Evolutionary conservation across 2,113 vertebrate genomes (phyloP), one percentile per base, ranked within the genome.

Genomic region (Ciconia stormi): DNA sequence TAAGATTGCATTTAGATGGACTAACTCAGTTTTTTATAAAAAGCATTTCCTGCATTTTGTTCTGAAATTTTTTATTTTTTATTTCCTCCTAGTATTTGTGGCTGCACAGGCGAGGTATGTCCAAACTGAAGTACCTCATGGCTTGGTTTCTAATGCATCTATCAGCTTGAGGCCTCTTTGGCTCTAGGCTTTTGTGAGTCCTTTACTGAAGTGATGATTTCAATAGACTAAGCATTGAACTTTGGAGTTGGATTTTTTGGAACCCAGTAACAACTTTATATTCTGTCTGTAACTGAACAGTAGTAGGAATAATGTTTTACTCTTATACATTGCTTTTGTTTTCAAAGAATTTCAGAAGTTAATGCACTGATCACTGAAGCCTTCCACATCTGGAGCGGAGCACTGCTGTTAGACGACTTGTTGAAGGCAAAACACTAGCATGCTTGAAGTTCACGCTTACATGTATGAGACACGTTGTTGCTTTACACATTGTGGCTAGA

Each of bases 361-460:
- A 92, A 30, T 81, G 74, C 23, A 30, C 30, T 49, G 62, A 40
- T 61, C 36, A 55, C 61, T 74, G 71, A 59, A 73, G 44, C 49
- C 46, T 66, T 77, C 50, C 23, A 47, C 55, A 83, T 34, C 50
- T 50, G 23, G 42, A 78, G 23, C 3, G 4, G 30, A 62, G 20
- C 38, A 44, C 22, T 63, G 50, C 11, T 92, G 13, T 36, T 53
- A 88, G 66, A 50, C 0, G 3, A 30, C n/a, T 73, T 85, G 34
- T 77, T 47, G 26, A 65, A 66, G 49, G 18, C 5, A 7, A 74
- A 91, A 69, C 62, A 9, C 49, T 29, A 34, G 5, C 65, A 72
- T 0, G 0, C 34, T 84, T 79, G 5, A 71, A 58, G 29, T 46
- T 86, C 74, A 67, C 32, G 9, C 30, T 52, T 27, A 34, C 1